Base-by-base conservation (phyloP, 2,888 invertebrate species). In the Tachystola acroxantha region DNA sequence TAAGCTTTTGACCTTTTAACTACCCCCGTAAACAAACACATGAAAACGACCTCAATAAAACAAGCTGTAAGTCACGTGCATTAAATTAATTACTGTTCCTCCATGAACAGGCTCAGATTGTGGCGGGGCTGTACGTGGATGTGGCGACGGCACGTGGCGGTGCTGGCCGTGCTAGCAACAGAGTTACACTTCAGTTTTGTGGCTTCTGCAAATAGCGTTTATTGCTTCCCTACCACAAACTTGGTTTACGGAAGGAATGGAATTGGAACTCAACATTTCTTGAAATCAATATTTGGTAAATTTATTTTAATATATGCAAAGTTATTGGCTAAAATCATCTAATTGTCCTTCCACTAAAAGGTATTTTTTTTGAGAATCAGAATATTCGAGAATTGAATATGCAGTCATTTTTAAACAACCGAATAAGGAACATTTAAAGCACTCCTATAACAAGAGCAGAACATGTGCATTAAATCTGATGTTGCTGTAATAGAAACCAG, bases 171-270 rank as follows among this genome's bases (percentile, higher is more conserved):
- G 12, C 10, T 24, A 48, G 53, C 45, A 43, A 47, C 43, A 39
- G 46, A 61, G 53, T 53, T 50, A 53, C 48, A 53, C 53, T 51
- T 48, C 57, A 57, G 61, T 69, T 69, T 60, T 73, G 73, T 59
- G 72, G 76, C 72, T 76, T 76, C 79, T 67, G 66, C 66, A 71
- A 74, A 73, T 74, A 74, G 61, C 57, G 57, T 71, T 75, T 76
- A 75, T 68, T 57, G 59, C 64, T 62, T 51, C 44, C 48, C 45
- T 42, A 50, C 50, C 58, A 51, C 63, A 53, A 61, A 58, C 57
- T 58, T 54, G 32, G 43, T 51, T 58, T 50, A 57, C 55, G 60
- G 50, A 54, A 55, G 63, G 46, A 57, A 54, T 46, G 35, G 28
- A 52, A 47, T 55, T 46, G 35, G 28, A 52, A 47, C 33, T 37